Conservation (phyloP, 2,113 vertebrate genomes). For the Gadus macrocephalus region DNA sequence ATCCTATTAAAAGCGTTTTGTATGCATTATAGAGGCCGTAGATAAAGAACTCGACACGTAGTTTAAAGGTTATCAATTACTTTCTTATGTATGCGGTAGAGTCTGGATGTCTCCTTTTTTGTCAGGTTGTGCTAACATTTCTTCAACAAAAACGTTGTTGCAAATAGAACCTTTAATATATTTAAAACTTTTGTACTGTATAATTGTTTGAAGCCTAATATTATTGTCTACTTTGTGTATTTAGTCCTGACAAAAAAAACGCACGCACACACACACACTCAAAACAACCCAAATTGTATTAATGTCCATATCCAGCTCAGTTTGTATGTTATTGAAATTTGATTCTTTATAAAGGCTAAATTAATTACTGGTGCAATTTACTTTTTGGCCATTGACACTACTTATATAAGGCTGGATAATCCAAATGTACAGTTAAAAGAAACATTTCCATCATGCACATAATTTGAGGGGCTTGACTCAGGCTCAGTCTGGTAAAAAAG, state of each 20-base stretch:
- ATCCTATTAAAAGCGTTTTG: background rate
- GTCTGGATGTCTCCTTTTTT: background rate
- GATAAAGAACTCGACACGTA: background rate
- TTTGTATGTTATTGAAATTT: conserved; percentile 43
- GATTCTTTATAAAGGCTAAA: background rate
- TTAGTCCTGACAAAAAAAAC: conserved; percentile 38
- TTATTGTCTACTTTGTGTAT: conserved; percentile 52
- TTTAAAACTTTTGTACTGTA: conserved; percentile 66
- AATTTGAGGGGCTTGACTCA: conserved; percentile 58
- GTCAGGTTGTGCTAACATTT: conserved; percentile 60
- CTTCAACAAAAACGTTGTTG: conserved; percentile 49
- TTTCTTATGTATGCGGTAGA: background rate
- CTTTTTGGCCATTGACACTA: conserved; percentile 27
- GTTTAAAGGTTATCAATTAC: background rate
- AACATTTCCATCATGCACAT: conserved; percentile 34
- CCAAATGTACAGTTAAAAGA: conserved; percentile 30
- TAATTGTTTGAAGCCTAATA: conserved; percentile 54
- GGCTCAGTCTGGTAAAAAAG: conserved; percentile 52
- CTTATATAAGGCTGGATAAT: conserved; percentile 21
- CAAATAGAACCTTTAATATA: conserved; percentile 75
- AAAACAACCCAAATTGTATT: conserved; percentile 21
- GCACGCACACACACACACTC: background rate
- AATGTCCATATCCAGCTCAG: conserved; percentile 38
- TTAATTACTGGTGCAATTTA: too few species aligned
- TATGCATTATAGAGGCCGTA: background rate